A percentile compares a stretch with the other conserved stretches of the same genome.
These are phyloP conservation scores for Callithrix jacchus DNA, from an alignment of 2,113 vertebrate genomes.

Conservation along the genomic window DNA sequence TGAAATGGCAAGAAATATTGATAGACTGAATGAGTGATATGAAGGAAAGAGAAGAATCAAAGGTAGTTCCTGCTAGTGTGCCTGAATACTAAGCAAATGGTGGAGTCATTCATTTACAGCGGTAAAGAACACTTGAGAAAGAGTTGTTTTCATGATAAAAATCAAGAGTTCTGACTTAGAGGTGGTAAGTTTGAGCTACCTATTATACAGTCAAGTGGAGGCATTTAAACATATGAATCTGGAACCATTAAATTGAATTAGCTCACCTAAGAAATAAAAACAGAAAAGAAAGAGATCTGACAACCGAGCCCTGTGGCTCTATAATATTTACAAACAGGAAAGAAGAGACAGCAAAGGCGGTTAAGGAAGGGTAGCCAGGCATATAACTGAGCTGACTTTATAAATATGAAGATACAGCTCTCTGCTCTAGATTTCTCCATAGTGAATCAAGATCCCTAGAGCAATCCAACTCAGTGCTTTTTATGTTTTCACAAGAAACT, in stretches of 20 bases:
- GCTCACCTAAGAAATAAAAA: neutral
- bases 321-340: neutral
- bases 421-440: neutral
- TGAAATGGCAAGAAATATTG: neutral
- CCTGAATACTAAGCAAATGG: neutral
- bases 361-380: neutral
- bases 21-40: neutral
- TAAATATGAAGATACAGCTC: neutral
- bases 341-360: neutral
- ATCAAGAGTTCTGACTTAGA: neutral
- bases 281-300: neutral
- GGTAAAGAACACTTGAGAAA: neutral
- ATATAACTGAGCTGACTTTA: neutral
- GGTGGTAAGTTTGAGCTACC: neutral
- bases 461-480: neutral
- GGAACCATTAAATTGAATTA: neutral
- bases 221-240: neutral
- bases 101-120: neutral
- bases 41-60: constrained; percentile 4
- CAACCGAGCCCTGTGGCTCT: neutral
- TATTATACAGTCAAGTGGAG: neutral
- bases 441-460: neutral
- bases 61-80: neutral
- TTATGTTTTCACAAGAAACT: constrained; percentile 22
- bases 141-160: neutral